Percentiles rank a stretch among this genome's conserved stretches.
Conservation (phyloP, 2,888 invertebrate genomes). For the Tiliacea aurago region DNA sequence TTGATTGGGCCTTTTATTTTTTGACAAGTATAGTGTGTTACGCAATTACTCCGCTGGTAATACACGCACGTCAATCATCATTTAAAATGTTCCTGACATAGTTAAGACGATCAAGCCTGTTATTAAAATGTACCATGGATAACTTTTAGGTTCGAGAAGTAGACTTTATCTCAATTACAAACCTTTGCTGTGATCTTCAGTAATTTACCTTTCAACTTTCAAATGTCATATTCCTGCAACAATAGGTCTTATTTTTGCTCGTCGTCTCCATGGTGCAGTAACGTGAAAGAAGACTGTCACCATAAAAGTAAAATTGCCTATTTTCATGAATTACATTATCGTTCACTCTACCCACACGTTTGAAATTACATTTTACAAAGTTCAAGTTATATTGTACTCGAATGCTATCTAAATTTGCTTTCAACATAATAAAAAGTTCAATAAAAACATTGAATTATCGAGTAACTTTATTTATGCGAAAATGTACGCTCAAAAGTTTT, state of each 20-base stretch:
- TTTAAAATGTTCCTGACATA: not conserved
- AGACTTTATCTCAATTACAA: conserved; percentile 7
- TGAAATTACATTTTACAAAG: conserved; percentile 69
- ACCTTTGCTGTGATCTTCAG: not conserved
- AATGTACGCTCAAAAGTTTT: conserved; percentile 25
- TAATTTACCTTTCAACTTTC: conserved; percentile 22
- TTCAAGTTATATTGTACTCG: conserved; percentile 48
- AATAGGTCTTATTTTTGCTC: conserved; percentile 49
- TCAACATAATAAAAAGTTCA: conserved; percentile 53
- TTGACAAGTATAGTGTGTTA: no score
- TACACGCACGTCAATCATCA: no score
- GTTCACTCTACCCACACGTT: conserved; percentile 71
- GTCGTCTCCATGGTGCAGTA: conserved; percentile 65
- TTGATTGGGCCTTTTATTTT: no score
- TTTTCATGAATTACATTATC: conserved; percentile 75
- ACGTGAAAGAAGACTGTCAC: conserved; percentile 70
- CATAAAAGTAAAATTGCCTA: conserved; percentile 76
- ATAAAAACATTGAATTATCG: conserved; percentile 52
- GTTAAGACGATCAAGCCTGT: not conserved
- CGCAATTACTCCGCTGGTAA: no score
- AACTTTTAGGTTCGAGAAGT: not conserved
- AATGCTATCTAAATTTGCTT: conserved; percentile 40
- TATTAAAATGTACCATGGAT: not conserved
- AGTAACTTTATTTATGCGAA: conserved; percentile 27
- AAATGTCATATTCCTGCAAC: conserved; percentile 27